Percentiles rank a stretch among this genome's conserved stretches.
phyloP scores from a whole-genome alignment of 2,888 invertebrate genomes.

The Eurytoma adleriae region DNA sequence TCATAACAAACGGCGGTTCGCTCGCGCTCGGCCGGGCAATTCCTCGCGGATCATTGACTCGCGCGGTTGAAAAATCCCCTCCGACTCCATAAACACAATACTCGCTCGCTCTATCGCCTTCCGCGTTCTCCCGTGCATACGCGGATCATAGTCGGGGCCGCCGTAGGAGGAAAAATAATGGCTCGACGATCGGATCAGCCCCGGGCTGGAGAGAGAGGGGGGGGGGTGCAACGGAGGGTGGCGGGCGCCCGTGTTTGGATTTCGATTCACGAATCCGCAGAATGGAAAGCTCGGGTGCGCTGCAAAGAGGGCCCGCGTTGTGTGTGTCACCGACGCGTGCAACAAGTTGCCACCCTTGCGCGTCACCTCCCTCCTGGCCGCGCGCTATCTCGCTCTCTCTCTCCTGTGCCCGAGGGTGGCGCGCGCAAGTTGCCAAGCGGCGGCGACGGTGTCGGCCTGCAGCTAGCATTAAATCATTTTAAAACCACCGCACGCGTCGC shows the following conservation, averaged over 20 bases:
- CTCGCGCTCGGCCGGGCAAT: constrained; percentile 12
- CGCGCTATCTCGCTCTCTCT: constrained; percentile 35
- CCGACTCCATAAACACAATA: constrained; percentile 33
- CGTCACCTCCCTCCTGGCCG: constrained; percentile 1
- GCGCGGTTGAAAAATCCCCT: constrained; percentile 32
- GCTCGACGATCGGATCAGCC: constrained; percentile 6
- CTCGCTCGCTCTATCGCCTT: not conserved
- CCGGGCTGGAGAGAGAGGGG: too few species aligned
- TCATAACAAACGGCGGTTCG: constrained; percentile 20
- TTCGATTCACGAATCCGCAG: constrained; percentile 49
- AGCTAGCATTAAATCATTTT: constrained; percentile 56
- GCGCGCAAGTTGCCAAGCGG: constrained; percentile 27
- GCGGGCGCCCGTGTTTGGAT: constrained; percentile 36
- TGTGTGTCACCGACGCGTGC: constrained; percentile 71
- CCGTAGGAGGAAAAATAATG: constrained; percentile 56
- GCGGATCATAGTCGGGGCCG: not conserved
- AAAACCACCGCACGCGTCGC: constrained; percentile 28
- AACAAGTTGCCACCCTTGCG: constrained; percentile 70
- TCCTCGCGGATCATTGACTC: constrained; percentile 39
- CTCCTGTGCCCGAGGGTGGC: constrained; percentile 6
- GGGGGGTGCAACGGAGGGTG: too few species aligned
- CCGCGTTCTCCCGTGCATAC: not conserved
- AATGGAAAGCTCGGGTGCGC: constrained; percentile 13
- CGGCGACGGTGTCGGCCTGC: constrained; percentile 25
- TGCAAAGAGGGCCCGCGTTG: constrained; percentile 1